Conservation (phyloP, 2,113 vertebrate species). For the Notarius quadriscutis region DNA sequence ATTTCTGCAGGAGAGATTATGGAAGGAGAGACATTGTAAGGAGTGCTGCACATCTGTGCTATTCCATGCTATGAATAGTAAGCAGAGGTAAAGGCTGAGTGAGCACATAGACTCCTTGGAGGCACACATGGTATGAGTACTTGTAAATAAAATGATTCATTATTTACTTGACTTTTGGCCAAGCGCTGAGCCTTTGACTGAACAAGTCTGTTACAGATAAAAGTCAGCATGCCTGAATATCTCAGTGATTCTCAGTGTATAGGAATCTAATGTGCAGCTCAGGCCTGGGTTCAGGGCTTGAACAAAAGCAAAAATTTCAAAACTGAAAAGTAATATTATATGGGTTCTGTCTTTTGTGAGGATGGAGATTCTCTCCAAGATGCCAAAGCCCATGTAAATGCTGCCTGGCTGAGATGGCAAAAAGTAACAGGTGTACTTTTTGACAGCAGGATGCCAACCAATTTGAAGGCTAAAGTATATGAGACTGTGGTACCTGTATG, state of each 20-base stretch:
- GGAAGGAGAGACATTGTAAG: conserved; percentile 62
- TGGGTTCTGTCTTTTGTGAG: not conserved
- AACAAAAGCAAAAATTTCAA: not conserved
- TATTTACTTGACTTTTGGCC: not conserved
- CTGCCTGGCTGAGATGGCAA: no score
- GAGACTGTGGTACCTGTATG: no score
- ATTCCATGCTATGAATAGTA: conserved; percentile 7
- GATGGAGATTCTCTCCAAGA: no score
- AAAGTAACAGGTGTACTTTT: no score
- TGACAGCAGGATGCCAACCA: no score
- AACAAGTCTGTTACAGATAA: conserved; percentile 3
- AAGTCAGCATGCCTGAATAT: not conserved
- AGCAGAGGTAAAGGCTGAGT: not conserved
- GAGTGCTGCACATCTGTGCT: not conserved
- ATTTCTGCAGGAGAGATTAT: conserved; percentile 79
- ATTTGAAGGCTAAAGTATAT: no score
- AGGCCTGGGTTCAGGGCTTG: not conserved
- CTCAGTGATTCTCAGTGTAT: not conserved
- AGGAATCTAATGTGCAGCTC: not conserved
- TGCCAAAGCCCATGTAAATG: no score
- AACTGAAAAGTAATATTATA: not conserved
- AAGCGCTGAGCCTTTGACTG: not conserved
- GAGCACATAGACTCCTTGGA: not conserved
- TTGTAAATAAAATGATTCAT: not conserved
- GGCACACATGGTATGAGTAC: not conserved